Evolutionary conservation across 2,888 invertebrate species (phyloP), one percentile per base, ranked within the genome.

Genomic region (Entomobrya proxima): DNA sequence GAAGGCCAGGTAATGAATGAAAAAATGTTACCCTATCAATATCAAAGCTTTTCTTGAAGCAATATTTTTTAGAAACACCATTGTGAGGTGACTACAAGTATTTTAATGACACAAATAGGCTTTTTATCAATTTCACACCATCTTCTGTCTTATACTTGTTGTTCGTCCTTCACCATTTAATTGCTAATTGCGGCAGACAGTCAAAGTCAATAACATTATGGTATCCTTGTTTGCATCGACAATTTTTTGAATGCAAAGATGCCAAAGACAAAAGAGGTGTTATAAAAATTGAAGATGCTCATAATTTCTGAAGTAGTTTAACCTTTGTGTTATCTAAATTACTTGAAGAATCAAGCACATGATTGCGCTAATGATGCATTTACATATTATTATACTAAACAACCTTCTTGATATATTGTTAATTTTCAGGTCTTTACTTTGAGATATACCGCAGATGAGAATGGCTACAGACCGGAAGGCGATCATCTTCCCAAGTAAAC

Each of bases 381-480:
- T 64, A 30, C n/a, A 37, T 21, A 64, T 64, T 64, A 37, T 4
- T 21, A 37, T 37, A 64, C 37, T 21, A 37, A 64, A 30, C 13
- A 30, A 5, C 1, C 5, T 2, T 27, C 47, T 44, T 72, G 15
- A 30, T 27, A 24, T 44, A 24, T 69, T 44, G 2, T 35, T 1
- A 35, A 35, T 40, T 74, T 83, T 18, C 40, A 87, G 87, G 40
- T 86, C 74, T 81, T 88, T 75, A 88, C 88, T 44, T 85, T 88
- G 37, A 80, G 86, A 6, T 90, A 85, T 83, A 85, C 79, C 13
- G 89, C 90, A 15, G 90, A 90, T 55, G 90, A 90, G 74, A 89
- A 90, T 61, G 90, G 88, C 47, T 89, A 89, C 81, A 84, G 87
- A 21, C 89, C 88, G 21, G 64, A 72, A 11, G 88, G 88, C 0